phyloP scores from a whole-genome alignment of 2,113 vertebrate genomes.

The Trinectes maculatus region DNA sequence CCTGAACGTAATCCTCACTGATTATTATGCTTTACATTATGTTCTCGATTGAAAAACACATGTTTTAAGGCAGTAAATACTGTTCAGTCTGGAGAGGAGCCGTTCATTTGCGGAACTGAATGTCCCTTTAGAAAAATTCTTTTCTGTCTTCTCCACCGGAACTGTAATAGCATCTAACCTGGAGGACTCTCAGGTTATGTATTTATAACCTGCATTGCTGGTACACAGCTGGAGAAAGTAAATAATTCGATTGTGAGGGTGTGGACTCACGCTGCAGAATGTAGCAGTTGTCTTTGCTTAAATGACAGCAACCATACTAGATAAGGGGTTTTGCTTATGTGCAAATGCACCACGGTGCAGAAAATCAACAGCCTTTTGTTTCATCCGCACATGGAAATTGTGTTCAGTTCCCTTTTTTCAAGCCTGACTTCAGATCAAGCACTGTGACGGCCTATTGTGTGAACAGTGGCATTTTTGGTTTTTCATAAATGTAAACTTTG shows the following conservation, averaged over 20 bases:
- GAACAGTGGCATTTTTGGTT: conserved; percentile 28
- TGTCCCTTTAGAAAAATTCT: not conserved
- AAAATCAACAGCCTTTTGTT: conserved; percentile 30
- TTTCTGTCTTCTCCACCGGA: conserved; percentile 2
- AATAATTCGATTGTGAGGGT: conserved; percentile 33
- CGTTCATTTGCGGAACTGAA: not conserved
- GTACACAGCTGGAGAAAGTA: conserved; percentile 63
- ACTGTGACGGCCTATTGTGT: conserved; percentile 30
- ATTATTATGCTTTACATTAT: no score
- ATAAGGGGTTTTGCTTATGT: conserved; percentile 30
- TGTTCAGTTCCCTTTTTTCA: conserved; percentile 36
- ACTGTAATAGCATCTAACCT: conserved; percentile 21
- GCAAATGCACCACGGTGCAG: conserved; percentile 15
- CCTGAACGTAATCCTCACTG: no score
- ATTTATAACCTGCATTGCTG: conserved; percentile 81
- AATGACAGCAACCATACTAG: conserved; percentile 11
- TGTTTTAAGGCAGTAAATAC: no score
- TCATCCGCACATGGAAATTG: conserved; percentile 30
- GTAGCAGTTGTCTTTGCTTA: conserved; percentile 5
- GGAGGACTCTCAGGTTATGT: conserved; percentile 53
- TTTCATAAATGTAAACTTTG: conserved; percentile 37
- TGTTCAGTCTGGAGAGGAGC: no score
- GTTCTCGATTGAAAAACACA: no score
- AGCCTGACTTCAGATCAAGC: conserved; percentile 12
- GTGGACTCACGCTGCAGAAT: conserved; percentile 11